Evolutionary conservation across 2,888 invertebrate species (phyloP).

Genomic region (Meandrusa payeni): DNA sequence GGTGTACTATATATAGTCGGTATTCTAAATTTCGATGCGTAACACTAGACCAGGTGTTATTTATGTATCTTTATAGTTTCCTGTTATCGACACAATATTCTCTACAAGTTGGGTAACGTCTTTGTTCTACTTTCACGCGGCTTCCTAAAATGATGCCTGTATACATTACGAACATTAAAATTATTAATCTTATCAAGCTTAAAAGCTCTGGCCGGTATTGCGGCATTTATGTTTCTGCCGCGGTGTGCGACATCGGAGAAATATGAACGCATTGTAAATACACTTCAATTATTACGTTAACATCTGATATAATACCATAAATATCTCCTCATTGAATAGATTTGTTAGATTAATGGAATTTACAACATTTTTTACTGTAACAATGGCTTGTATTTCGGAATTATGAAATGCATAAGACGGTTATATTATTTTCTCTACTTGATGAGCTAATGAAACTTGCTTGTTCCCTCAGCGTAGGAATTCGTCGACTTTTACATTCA

Average conservation of each 20-base stretch:
- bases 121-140: constrained; percentile 11
- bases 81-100: background rate
- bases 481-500: too few relatives aligned
- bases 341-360: too few relatives aligned
- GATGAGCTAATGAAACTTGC: too few relatives aligned
- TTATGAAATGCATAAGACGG: too few relatives aligned
- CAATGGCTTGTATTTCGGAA: too few relatives aligned
- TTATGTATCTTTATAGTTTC: constrained; percentile 12
- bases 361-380: too few relatives aligned
- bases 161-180: constrained; percentile 17
- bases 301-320: constrained; percentile 1
- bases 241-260: constrained; percentile 4
- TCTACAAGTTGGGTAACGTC: background rate
- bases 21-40: too few relatives aligned
- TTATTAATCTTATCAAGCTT: constrained; percentile 24
- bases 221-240: constrained; percentile 13
- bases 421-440: too few relatives aligned
- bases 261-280: constrained; percentile 14
- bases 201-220: constrained; percentile 20
- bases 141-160: constrained; percentile 15
- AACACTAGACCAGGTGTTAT: too few relatives aligned
- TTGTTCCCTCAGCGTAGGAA: too few relatives aligned
- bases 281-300: constrained; percentile 13
- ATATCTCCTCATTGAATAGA: background rate
- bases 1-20: too few relatives aligned